Evolutionary conservation across 1,140 invertebrate species (phyloP).

Genomic region (Lepidurus packardi): DNA sequence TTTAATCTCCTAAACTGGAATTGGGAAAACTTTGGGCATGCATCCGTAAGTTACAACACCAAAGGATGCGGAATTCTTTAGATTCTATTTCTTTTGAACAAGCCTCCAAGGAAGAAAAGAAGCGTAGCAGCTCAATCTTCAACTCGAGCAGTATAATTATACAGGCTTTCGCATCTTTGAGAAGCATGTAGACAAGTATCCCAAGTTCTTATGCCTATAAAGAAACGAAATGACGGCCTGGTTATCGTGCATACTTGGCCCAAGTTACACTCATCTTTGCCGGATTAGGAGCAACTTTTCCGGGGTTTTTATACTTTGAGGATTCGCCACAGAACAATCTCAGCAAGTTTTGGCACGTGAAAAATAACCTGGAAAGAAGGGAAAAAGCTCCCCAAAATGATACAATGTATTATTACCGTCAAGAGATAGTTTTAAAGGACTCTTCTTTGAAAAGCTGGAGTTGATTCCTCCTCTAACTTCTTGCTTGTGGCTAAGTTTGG

Average conservation of each 20-base stretch:
- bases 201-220: not conserved
- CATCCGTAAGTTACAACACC: too few relatives aligned
- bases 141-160: conserved; percentile 7
- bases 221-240: not conserved
- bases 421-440: not conserved
- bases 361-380: not conserved
- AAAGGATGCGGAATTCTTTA: too few relatives aligned
- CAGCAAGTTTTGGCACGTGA: not conserved
- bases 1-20: too few relatives aligned
- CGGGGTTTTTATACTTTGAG: not conserved
- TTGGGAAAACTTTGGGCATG: too few relatives aligned
- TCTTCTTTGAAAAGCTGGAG: not conserved
- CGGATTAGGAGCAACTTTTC: not conserved
- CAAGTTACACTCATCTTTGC: not conserved
- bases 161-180: not conserved
- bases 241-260: conserved; percentile 14
- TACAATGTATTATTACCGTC: not conserved
- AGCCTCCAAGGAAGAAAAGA: too few relatives aligned
- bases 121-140: not conserved
- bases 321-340: not conserved
- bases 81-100: too few relatives aligned
- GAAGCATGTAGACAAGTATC: not conserved
- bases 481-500: too few relatives aligned
- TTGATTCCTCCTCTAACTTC: not conserved
- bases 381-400: not conserved